Conservation (phyloP, 1,140 invertebrate genomes). For the Drosophila yakuba region DNA sequence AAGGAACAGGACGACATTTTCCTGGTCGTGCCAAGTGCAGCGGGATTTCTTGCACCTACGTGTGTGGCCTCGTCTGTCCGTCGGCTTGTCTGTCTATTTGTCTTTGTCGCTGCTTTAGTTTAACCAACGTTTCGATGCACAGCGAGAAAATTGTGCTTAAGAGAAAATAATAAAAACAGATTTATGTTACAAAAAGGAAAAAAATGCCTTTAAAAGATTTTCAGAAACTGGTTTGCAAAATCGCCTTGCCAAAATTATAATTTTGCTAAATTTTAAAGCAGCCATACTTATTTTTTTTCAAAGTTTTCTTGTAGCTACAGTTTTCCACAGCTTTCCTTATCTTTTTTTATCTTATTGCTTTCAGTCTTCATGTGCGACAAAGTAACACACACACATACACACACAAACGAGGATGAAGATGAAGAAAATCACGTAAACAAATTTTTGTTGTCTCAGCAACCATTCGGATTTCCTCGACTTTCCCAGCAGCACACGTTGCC, state of each 20-base stretch:
- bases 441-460: conserved; percentile 24
- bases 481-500: neutral
- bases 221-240: too few species aligned
- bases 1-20: conserved; percentile 7
- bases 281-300: neutral
- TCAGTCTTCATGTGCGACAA: conserved; percentile 17
- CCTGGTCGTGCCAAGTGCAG: conserved; percentile 25
- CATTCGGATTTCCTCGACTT: too few species aligned
- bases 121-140: conserved; percentile 17
- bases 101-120: conserved; percentile 14
- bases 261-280: neutral
- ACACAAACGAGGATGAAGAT: neutral
- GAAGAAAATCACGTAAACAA: conserved; percentile 34
- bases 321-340: conserved; percentile 1
- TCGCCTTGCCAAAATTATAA: neutral
- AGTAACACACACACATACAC: conserved; percentile 2
- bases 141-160: neutral
- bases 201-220: too few species aligned
- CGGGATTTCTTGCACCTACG: conserved; percentile 26
- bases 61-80: conserved; percentile 31
- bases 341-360: neutral
- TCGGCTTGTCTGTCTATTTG: conserved; percentile 4
- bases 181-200: too few species aligned
- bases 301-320: neutral
- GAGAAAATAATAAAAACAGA: too few species aligned